A percentile compares a stretch with the other conserved stretches of the same genome.
These are phyloP conservation scores for Leptopilina drosophilae DNA, from an alignment of 2,888 invertebrate species.

Conservation along the genomic window DNA sequence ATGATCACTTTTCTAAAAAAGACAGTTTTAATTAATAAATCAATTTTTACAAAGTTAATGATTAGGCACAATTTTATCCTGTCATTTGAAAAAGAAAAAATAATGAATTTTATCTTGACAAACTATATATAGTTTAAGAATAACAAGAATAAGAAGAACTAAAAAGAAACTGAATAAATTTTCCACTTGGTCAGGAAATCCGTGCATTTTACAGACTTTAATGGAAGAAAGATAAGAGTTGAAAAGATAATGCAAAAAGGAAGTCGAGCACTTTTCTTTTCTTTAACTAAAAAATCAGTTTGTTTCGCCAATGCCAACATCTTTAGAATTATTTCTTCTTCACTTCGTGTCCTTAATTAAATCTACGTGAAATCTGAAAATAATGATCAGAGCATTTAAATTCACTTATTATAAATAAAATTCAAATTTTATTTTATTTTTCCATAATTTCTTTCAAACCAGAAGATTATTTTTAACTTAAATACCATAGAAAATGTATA, in stretches of 20 bases:
- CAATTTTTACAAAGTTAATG: too few species aligned
- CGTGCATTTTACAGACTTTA: constrained; percentile 36
- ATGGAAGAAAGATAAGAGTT: constrained; percentile 38
- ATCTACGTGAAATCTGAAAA: background rate
- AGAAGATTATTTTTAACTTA: too few species aligned
- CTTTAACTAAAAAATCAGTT: constrained; percentile 32
- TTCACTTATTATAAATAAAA: background rate
- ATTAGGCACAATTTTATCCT: too few species aligned
- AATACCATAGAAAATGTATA: too few species aligned
- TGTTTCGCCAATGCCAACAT: constrained; percentile 31
- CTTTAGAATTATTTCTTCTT: background rate
- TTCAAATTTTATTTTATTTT: too few species aligned
- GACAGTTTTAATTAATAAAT: too few species aligned
- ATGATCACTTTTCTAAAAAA: too few species aligned
- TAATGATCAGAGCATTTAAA: background rate
- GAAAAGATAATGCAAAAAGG: constrained; percentile 37
- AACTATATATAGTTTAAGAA: background rate
- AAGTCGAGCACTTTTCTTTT: constrained; percentile 31
- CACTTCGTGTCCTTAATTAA: constrained; percentile 7
- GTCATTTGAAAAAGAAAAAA: too few species aligned
- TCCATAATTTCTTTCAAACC: too few species aligned
- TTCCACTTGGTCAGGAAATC: constrained; percentile 36
- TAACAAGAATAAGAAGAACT: constrained; percentile 28
- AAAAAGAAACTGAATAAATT: constrained; percentile 37
- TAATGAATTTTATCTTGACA: too few species aligned